phyloP scores from a whole-genome alignment of 2,888 invertebrate species.

The Choreutis nemorana region DNA sequence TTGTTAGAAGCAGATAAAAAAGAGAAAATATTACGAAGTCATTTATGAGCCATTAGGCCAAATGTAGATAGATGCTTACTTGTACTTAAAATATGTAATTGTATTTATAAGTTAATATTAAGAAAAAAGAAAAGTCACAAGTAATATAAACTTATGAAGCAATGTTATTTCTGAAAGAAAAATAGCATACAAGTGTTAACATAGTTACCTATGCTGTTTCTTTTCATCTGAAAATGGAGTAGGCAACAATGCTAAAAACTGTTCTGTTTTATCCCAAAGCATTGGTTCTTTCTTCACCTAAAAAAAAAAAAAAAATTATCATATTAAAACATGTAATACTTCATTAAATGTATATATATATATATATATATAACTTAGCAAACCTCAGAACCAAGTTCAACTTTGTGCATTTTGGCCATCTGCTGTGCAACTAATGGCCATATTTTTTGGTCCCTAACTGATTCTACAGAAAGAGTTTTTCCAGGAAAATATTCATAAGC shows the following conservation, averaged over 20 bases:
- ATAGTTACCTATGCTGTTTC: slow-evolving; percentile 74
- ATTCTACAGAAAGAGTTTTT: slow-evolving; percentile 72
- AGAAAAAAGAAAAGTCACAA: background rate
- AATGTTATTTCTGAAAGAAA: background rate
- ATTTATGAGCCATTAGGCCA: background rate
- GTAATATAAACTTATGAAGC: background rate
- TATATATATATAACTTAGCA: no score
- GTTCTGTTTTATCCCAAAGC: slow-evolving; percentile 79
- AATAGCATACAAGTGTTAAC: slow-evolving; percentile 1
- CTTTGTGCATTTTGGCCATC: slow-evolving; percentile 86
- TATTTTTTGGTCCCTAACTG: slow-evolving; percentile 70
- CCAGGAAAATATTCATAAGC: slow-evolving; percentile 91
- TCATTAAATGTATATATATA: no score
- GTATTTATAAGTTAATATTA: background rate
- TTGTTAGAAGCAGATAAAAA: background rate
- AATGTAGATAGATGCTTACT: background rate
- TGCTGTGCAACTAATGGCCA: slow-evolving; percentile 79
- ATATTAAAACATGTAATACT: no score
- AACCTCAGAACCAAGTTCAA: slow-evolving; percentile 42
- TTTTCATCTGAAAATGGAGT: slow-evolving; percentile 70
- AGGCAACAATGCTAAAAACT: slow-evolving; percentile 78
- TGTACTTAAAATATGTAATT: no score
- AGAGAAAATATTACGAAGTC: background rate
- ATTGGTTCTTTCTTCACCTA: slow-evolving; percentile 65
- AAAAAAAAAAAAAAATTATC: no score